Base-by-base conservation (phyloP, 2,797 vertebrate genomes). In the Rhabdomys pumilio region DNA sequence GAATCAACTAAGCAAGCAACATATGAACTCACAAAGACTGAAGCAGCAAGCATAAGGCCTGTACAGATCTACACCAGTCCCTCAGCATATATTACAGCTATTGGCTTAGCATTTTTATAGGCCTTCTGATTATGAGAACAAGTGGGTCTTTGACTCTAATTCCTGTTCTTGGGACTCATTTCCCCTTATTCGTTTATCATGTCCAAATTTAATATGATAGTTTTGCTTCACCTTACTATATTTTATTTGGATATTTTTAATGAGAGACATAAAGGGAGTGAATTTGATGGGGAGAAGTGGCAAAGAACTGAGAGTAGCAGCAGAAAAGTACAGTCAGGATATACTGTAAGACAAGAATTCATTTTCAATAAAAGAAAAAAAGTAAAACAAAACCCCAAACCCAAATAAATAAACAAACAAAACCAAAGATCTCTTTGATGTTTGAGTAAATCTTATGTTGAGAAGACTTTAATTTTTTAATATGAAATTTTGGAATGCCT, bases 381-480 rank as follows among this genome's bases (percentile, higher is more conserved):
- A 29, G 31, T 69, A n/a, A 69, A 69, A 69, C 34, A 69, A 69
- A 69, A 69, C 67, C 15, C 67, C 19, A 69, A 69, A n/a, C 34
- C 19, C 4, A 59, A 59, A 59, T 17, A 19, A 57, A 34, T 14
- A 69, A 69, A 67, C 65, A 67, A 67, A 69, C 31, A n/a, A 69
- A n/a, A 19, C 34, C 34, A 69, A n/a, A n/a, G 15, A 19, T 69
- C 67, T 69, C 67, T n/a, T 19, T 69, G 34, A 69, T n/a, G 67
- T n/a, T n/a, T n/a, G 34, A 69, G 17, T 69, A 69, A 69, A 69
- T 69, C 34, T n/a, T 69, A 69, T 19, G 34, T 17, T n/a, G 41
- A 96, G 76, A 90, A 91, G 6, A 8, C 55, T 92, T 96, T 77
- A 77, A 15, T 50, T 90, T 31, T 53, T 53, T 96, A 86, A 93